Evolutionary conservation across 2,888 invertebrate species (phyloP), one percentile per base, ranked within the genome.

Genomic region (Dysmachus trigonus): DNA sequence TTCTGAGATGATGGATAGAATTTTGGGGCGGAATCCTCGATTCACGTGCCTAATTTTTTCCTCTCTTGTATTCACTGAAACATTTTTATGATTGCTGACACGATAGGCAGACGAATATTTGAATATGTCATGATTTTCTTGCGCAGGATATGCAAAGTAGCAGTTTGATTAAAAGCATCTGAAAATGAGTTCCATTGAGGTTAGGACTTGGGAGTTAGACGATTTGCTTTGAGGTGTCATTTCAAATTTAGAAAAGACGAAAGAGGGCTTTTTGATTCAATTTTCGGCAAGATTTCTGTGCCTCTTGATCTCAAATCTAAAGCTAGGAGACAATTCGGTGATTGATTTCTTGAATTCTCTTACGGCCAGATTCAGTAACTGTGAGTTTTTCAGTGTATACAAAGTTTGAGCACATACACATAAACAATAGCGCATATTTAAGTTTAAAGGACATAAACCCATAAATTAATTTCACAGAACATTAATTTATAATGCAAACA

Each of bases 71-170:
- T 74, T 74, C 74, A n/a, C 53, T 13, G 74, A 15, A 74, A 74
- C 74, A 74, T 74, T 74, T 35, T 74, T 33, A 33, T 74, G 74
- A 74, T 74, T 74, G 74, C 74, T 74, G 74, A 74, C 74, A 74
- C 74, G 74, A 31, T 30, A 31, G 33, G 72, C 35, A 74, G 74
- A 74, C 74, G 74, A 38, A 74, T 74, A 74, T 74, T 74, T 74
- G 74, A 74, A 74, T 74, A 74, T 74, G 74, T 35, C 74, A 74
- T 74, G 74, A 74, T 74, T 74, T 74, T 38, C 35, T 53, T 74
- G 13, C 18, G 74, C 33, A 35, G 4, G 13, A 74, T 74, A 74
- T 74, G 74, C 35, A 74, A 74, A 74, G 35, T 35, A 74, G 74
- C 18, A 74, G 74, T 74, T 74, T 74, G 74, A 74, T 74, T 74